Conservation (phyloP, 2,888 invertebrate genomes). For the Thalpophila matura region DNA sequence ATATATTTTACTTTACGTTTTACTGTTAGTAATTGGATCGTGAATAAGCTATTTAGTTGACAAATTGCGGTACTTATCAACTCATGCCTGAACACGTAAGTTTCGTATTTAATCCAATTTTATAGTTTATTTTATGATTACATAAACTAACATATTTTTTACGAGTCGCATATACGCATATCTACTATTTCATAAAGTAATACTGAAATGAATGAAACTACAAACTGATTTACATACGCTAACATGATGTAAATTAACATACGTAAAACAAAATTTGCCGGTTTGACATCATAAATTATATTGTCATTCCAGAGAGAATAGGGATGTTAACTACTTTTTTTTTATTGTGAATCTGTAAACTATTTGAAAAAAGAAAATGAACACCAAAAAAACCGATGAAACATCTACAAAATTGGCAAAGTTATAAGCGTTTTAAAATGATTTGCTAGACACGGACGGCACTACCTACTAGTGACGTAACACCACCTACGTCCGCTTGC, state of each 20-base stretch:
- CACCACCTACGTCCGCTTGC: too few species aligned
- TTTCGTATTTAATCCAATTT: conserved; percentile 12
- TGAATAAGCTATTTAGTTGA: conserved; percentile 21
- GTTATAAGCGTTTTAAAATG: too few species aligned
- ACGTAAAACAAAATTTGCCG: conserved; percentile 11
- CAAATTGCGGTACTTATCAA: conserved; percentile 13
- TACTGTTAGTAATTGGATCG: conserved; percentile 31
- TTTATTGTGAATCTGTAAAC: too few species aligned
- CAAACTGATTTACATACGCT: not conserved
- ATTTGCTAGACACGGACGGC: too few species aligned
- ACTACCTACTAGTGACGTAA: too few species aligned
- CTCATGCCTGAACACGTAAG: conserved; percentile 18
- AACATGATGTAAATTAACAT: not conserved
- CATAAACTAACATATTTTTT: not conserved
- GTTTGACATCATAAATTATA: conserved; percentile 11
- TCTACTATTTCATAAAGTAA: too few species aligned
- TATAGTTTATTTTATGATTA: conserved; percentile 15
- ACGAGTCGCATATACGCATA: not conserved
- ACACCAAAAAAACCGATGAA: too few species aligned
- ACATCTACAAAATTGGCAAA: too few species aligned
- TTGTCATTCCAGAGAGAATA: not conserved
- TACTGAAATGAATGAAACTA: conserved; percentile 6
- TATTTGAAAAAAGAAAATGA: too few species aligned
- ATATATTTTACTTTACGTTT: conserved; percentile 25
- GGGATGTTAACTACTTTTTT: too few species aligned